Percentiles rank a stretch among this genome's conserved stretches.
Conservation (phyloP, 2,113 vertebrate genomes). For the Semnornis frantzii region DNA sequence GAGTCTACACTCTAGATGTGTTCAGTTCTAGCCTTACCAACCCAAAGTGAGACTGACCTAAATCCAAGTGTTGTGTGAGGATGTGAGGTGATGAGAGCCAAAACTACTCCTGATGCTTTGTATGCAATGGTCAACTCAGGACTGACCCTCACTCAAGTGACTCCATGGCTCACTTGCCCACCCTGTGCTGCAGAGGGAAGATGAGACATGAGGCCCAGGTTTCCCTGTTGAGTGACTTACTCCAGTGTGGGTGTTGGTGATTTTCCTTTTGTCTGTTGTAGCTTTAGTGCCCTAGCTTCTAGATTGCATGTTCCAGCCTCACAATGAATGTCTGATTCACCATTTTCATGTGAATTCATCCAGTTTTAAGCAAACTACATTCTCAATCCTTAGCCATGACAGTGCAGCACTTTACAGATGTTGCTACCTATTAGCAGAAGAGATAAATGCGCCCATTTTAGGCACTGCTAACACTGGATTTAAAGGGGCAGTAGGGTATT, state of each 20-base stretch:
- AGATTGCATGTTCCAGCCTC: not conserved
- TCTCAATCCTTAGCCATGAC: not conserved
- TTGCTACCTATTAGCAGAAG: not conserved
- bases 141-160: not conserved
- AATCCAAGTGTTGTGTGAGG: not conserved
- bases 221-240: not conserved
- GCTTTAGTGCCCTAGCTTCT: not conserved
- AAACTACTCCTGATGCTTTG: not conserved
- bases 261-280: not conserved
- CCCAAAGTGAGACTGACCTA: not conserved
- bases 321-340: not conserved
- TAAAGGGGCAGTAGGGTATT: not conserved
- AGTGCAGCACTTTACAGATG: not conserved
- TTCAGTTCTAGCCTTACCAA: not conserved
- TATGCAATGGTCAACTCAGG: not conserved
- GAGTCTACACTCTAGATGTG: not conserved
- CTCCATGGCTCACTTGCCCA: not conserved
- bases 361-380: not conserved
- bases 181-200: accelerated
- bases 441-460: not conserved
- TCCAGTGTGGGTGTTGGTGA: not conserved
- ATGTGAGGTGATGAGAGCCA: not conserved
- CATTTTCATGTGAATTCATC: not conserved
- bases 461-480: not conserved
- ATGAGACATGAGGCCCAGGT: accelerated